Conservation (phyloP, 2,797 vertebrate genomes). For the Buphagus erythrorhynchus region DNA sequence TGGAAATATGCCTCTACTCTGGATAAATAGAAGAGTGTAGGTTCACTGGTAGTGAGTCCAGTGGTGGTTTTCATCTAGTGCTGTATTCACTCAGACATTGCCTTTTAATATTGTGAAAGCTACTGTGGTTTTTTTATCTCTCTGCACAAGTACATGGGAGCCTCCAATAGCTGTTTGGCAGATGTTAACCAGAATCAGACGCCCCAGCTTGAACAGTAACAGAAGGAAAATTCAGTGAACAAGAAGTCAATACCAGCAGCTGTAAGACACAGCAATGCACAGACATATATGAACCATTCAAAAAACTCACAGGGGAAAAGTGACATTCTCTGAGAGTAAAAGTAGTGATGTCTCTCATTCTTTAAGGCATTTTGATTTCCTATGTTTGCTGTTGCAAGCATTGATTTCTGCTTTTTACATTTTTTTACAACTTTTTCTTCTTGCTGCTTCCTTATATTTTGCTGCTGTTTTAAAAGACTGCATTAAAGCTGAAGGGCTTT, state of each 20-base stretch:
- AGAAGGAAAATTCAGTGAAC: constrained; percentile 36
- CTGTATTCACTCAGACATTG: neutral
- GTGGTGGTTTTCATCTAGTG: neutral
- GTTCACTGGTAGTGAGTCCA: neutral
- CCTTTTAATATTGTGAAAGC: neutral
- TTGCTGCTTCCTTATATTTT: constrained; percentile 69
- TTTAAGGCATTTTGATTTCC: constrained; percentile 29
- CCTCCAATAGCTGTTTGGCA: constrained; percentile 4
- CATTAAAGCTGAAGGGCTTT: constrained; percentile 76
- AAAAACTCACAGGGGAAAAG: constrained; percentile 10
- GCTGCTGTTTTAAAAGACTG: constrained; percentile 71
- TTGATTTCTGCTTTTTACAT: constrained; percentile 55
- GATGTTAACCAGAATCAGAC: constrained; percentile 44
- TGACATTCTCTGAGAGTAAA: neutral
- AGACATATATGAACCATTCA: neutral
- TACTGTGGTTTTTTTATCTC: neutral
- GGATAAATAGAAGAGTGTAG: neutral
- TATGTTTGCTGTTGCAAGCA: constrained; percentile 67
- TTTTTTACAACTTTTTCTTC: constrained; percentile 45
- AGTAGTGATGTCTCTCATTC: neutral
- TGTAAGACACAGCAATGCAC: constrained; percentile 6
- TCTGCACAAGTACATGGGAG: neutral
- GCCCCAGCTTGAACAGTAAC: neutral
- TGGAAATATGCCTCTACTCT: neutral
- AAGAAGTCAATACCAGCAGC: constrained; percentile 29